Evolutionary conservation across 2,888 invertebrate genomes (phyloP).

Genomic region (Stictocephala bisonia): DNA sequence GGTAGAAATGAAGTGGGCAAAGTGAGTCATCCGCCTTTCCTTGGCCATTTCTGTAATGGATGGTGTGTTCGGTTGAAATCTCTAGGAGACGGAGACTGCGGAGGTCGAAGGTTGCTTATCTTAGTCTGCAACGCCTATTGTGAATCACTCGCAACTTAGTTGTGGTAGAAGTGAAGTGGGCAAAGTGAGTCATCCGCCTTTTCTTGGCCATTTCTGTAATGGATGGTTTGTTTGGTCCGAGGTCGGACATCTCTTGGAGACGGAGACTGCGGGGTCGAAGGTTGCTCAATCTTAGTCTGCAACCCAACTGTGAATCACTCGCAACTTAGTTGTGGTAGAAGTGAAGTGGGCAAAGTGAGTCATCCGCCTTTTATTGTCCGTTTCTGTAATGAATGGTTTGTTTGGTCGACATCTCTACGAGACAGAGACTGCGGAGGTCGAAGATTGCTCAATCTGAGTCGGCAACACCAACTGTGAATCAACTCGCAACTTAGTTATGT

Average conservation of each 20-base stretch:
- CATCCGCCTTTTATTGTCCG: background rate
- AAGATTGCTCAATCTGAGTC: constrained; percentile 14
- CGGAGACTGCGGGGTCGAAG: constrained; percentile 4
- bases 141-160: too few relatives aligned
- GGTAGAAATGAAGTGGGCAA: too few relatives aligned
- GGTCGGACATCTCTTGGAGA: constrained; percentile 12
- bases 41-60: background rate
- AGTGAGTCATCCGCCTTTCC: background rate
- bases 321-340: too few relatives aligned
- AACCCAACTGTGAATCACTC: too few relatives aligned
- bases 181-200: background rate
- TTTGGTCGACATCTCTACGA: constrained; percentile 24
- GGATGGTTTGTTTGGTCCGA: constrained; percentile 30
- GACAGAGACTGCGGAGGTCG: constrained; percentile 2
- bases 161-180: too few relatives aligned
- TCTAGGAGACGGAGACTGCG: constrained; percentile 2
- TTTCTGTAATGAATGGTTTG: constrained; percentile 14
- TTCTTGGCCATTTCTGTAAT: background rate
- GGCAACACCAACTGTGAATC: too few relatives aligned
- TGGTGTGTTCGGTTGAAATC: constrained; percentile 21
- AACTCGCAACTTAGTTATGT: too few relatives aligned
- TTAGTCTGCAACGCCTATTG: too few relatives aligned
- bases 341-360: constrained; percentile 10
- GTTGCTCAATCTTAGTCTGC: constrained; percentile 11
- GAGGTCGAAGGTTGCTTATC: too few relatives aligned